Evolutionary conservation across 2,113 vertebrate genomes (phyloP).

Genomic region (Engystomops pustulosus): DNA sequence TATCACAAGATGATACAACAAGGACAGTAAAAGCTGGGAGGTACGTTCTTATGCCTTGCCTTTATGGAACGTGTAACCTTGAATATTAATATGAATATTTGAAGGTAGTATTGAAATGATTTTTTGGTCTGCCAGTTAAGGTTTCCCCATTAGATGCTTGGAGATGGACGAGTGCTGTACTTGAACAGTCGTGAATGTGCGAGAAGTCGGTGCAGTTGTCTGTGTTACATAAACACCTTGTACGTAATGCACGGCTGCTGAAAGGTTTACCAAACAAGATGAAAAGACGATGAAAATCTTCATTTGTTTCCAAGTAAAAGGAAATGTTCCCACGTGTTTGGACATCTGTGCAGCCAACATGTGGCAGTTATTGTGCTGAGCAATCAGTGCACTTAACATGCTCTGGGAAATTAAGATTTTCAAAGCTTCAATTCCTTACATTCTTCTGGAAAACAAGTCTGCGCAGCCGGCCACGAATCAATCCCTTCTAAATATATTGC

Average conservation of each 20-base stretch:
- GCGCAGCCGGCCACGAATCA: constrained; percentile 29
- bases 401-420: constrained; percentile 69
- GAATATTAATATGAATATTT: background rate
- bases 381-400: constrained; percentile 79
- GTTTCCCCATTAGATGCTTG: background rate
- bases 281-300: constrained; percentile 78
- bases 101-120: no score
- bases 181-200: background rate
- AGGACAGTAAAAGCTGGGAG: no score
- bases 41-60: no score
- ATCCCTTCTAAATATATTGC: constrained; percentile 54
- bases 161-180: background rate
- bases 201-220: constrained; percentile 66
- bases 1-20: no score
- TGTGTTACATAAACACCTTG: constrained; percentile 79
- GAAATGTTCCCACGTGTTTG: constrained; percentile 79
- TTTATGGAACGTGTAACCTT: no score
- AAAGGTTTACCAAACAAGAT: constrained; percentile 79
- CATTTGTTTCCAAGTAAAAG: constrained; percentile 72
- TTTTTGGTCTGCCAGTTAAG: constrained; percentile 33
- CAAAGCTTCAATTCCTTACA: constrained; percentile 31
- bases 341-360: constrained; percentile 79
- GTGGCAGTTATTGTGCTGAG: constrained; percentile 79
- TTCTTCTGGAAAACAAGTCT: constrained; percentile 42
- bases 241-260: constrained; percentile 71